phyloP scores from a whole-genome alignment of 2,113 vertebrate species.

The Protobothrops mucrosquamatus region DNA sequence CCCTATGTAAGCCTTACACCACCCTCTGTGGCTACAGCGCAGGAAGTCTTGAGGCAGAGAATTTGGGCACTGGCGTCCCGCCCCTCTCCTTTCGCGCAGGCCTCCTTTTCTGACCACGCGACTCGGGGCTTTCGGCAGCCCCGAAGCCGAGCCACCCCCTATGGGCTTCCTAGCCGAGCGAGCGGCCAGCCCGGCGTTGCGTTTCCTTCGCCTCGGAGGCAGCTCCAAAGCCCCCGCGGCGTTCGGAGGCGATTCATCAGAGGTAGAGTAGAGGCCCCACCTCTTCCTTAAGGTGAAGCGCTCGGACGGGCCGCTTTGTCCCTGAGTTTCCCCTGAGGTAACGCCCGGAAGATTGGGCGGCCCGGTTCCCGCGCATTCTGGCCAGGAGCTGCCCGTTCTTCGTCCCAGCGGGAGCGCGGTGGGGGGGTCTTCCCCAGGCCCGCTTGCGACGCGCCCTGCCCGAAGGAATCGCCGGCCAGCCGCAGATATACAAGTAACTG shows the following conservation, averaged over 20 bases:
- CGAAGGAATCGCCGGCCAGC: neutral
- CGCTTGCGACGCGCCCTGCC: neutral
- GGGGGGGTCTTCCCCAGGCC: neutral
- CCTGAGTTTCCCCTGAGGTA: neutral
- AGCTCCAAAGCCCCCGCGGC: neutral
- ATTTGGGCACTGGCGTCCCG: neutral
- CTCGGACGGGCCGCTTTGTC: neutral
- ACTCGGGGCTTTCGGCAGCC: neutral
- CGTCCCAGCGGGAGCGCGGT: neutral
- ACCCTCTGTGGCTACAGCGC: slow-evolving; percentile 65
- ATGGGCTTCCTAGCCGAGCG: neutral
- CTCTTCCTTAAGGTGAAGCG: neutral
- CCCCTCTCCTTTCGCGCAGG: neutral
- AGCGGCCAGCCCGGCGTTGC: neutral
- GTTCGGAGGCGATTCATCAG: neutral
- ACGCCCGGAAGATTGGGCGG: neutral
- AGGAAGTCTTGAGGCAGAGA: slow-evolving; percentile 31
- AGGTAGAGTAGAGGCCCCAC: neutral
- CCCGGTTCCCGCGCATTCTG: neutral
- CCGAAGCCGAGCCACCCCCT: neutral
- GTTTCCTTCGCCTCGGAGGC: neutral
- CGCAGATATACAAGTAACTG: neutral
- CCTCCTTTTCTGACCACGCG: neutral
- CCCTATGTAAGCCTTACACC: slow-evolving; percentile 62
- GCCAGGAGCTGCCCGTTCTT: neutral